Evolutionary conservation across 2,113 vertebrate genomes (phyloP), one percentile per base, ranked within the genome.

Genomic region (Cygnus atratus): DNA sequence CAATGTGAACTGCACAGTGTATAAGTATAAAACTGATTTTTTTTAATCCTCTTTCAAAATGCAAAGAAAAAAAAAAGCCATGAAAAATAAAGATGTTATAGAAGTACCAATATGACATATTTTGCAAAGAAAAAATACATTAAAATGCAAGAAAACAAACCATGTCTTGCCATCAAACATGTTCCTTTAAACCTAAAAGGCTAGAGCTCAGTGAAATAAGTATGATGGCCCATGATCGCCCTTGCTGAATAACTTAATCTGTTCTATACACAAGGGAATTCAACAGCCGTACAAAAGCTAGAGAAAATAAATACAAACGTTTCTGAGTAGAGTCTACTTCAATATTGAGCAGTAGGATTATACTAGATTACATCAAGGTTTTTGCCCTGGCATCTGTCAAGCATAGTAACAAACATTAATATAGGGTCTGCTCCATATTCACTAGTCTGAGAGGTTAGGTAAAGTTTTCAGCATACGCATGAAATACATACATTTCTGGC

Each of bases 341-440:
- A 8, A 5, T 43, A 87, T 18, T 44, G 66, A 82, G 73, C 88
- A 83, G 59, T 9, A 68, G 0, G 82, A 97, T 97, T 97, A 97
- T 21, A 72, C 35, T 48, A 91, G 95, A 96, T 96, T 96, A 97
- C 74, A 92, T 37, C 59, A 39, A 95, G 83, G 75, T 82, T 96
- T 95, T 93, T 70, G 82, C 95, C 67, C 84, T 90, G 82, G 84
- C 94, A 96, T 96, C 94, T 97, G 97, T 94, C 91, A 92, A 76
- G 88, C 91, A 78, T 48, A 90, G 94, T 68, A 93, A 97, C 91
- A 46, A 93, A 66, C 70, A 57, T 26, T 73, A 76, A 92, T 61
- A 55, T 3, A 81, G 79, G 67, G 66, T 52, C 67, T 88, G 82
- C 87, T 79, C 84, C 28, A 10, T 61, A 3, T 62, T 46, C 79